Conservation (phyloP, 2,888 invertebrate genomes). For the Phengaris alcon region DNA sequence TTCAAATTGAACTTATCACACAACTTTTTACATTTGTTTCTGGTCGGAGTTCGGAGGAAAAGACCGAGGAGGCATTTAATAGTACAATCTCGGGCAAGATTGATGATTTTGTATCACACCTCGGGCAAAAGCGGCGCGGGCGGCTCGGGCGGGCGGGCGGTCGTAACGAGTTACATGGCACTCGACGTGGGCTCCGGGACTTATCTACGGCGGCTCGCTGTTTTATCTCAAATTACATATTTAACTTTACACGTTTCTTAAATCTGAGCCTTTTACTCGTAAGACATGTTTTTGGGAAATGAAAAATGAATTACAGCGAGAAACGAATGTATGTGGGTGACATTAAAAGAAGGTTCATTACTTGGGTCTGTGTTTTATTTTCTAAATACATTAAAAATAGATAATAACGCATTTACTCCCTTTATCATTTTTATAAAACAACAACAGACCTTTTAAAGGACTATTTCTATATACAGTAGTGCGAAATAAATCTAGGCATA, state of each 20-base stretch:
- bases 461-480: background rate
- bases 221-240: conserved; percentile 79
- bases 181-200: conserved; percentile 75
- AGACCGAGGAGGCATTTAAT: conserved; percentile 79
- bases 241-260: conserved; percentile 71
- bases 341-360: background rate
- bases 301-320: background rate
- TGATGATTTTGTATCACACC: conserved; percentile 80
- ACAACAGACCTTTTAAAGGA: background rate
- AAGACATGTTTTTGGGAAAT: background rate
- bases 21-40: conserved; percentile 81
- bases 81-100: conserved; percentile 78
- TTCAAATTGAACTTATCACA: conserved; percentile 80
- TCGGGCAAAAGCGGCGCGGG: conserved; percentile 71
- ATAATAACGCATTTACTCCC: no score
- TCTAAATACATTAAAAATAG: no score
- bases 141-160: background rate
- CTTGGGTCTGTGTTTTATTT: no score
- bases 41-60: conserved; percentile 76
- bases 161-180: conserved; percentile 75
- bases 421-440: no score
- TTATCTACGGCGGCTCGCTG: conserved; percentile 77
- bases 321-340: background rate
- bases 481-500: no score
- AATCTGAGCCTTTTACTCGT: conserved; percentile 60